Evolutionary conservation across 2,113 vertebrate genomes (phyloP).

Genomic region (Mungos mungo): DNA sequence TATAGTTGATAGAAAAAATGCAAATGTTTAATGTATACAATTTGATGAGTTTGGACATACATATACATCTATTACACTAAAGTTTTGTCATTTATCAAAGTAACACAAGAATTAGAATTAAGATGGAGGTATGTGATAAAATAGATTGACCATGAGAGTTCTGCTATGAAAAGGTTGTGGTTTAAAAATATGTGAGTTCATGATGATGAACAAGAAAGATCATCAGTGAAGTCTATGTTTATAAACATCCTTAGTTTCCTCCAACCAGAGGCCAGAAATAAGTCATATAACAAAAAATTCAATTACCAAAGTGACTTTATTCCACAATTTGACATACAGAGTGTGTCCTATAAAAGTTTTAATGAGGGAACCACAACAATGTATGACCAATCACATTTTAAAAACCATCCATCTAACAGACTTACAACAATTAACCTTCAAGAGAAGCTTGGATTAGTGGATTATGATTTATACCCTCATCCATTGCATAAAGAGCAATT

Average conservation of each 20-base stretch:
- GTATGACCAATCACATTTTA: not conserved
- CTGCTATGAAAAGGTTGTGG: not conserved
- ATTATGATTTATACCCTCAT: not conserved
- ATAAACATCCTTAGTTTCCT: not conserved
- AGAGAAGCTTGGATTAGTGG: not conserved
- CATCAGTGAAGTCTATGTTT: not conserved
- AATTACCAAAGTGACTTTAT: not conserved
- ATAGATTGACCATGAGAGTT: not conserved
- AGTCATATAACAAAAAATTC: not conserved
- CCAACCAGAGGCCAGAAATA: not conserved
- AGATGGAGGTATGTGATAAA: too few relatives aligned
- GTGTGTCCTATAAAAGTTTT: not conserved
- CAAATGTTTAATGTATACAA: not conserved
- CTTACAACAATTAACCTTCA: not conserved
- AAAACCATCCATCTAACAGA: not conserved
- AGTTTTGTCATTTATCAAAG: too few relatives aligned
- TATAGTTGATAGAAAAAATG: not conserved
- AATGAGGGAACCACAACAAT: not conserved
- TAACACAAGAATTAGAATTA: too few relatives aligned
- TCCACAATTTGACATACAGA: not conserved
- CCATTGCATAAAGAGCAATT: not conserved
- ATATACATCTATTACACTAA: too few relatives aligned
- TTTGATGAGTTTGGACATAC: too few relatives aligned
- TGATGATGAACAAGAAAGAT: not conserved
- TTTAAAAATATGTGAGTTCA: not conserved